Conservation (phyloP, 2,888 invertebrate species). For the Cylindroiulus punctatus region DNA sequence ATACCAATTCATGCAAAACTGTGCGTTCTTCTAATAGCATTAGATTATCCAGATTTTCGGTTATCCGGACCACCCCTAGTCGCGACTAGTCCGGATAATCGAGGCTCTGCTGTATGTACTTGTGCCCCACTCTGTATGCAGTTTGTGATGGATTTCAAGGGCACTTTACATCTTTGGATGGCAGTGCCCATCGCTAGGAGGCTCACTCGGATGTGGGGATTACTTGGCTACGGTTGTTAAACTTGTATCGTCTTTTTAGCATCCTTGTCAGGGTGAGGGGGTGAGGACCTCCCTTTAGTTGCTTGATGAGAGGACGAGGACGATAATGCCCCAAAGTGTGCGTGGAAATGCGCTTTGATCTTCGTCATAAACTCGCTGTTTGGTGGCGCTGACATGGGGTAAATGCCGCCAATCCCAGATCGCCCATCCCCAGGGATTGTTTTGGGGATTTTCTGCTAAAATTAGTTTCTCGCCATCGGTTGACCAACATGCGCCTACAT, state of each 20-base stretch:
- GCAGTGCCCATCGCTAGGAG: neutral
- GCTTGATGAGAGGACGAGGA: neutral
- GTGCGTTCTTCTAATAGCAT: no score
- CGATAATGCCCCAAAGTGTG: neutral
- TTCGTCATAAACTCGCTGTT: conserved; percentile 5
- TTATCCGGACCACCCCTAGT: no score
- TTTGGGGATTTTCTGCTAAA: neutral
- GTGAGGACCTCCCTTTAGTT: neutral
- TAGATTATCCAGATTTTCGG: no score
- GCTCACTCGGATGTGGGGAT: neutral
- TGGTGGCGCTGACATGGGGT: conserved; percentile 33
- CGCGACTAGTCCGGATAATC: no score
- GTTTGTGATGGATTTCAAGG: neutral
- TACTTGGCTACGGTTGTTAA: conserved; percentile 26
- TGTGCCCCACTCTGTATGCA: neutral
- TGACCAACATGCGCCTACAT: neutral
- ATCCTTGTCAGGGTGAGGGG: neutral
- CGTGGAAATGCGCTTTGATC: neutral
- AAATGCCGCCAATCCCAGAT: conserved; percentile 15
- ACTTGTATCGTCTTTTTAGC: conserved; percentile 8
- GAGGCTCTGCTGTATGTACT: no score
- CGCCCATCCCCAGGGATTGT: neutral
- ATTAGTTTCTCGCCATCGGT: neutral
- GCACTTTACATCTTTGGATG: neutral
- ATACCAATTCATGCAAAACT: no score